Conservation (phyloP, 2,888 invertebrate genomes). For the Erebia epiphron region DNA sequence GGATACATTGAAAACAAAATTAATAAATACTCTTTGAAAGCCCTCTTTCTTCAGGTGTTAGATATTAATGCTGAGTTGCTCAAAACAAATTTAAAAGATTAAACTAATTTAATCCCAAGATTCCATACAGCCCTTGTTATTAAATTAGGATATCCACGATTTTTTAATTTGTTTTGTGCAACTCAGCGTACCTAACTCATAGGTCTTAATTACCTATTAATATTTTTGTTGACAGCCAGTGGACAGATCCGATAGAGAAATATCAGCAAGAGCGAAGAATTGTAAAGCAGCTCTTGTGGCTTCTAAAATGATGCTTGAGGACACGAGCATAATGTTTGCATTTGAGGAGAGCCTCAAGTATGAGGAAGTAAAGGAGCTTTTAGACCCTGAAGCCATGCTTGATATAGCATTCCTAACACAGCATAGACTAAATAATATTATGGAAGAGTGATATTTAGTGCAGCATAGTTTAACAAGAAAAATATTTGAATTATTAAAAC, state of each 20-base stretch:
- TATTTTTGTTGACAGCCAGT: constrained; percentile 82
- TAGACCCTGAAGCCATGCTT: constrained; percentile 92
- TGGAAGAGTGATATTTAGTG: constrained; percentile 57
- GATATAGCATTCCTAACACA: constrained; percentile 92
- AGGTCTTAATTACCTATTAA: constrained; percentile 1
- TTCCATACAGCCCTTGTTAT: no score
- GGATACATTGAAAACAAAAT: no score
- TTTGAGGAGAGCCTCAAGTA: constrained; percentile 95
- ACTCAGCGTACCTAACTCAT: no score
- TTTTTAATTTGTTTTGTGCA: no score
- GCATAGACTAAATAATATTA: constrained; percentile 83
- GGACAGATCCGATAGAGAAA: constrained; percentile 88
- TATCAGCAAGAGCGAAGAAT: constrained; percentile 94
- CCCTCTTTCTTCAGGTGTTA: no score
- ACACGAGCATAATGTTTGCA: constrained; percentile 95
- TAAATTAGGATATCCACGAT: no score
- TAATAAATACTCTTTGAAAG: no score
- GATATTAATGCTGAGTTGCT: no score
- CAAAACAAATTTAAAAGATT: no score
- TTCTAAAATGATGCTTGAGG: constrained; percentile 94
- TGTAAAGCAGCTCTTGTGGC: constrained; percentile 94
- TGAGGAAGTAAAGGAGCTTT: constrained; percentile 87
- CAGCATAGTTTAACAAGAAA: background rate
- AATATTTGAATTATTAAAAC: background rate
- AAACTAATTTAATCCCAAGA: no score